Evolutionary conservation across 2,797 vertebrate genomes (phyloP).

Genomic region (Ptychobarbus kaznakovi): DNA sequence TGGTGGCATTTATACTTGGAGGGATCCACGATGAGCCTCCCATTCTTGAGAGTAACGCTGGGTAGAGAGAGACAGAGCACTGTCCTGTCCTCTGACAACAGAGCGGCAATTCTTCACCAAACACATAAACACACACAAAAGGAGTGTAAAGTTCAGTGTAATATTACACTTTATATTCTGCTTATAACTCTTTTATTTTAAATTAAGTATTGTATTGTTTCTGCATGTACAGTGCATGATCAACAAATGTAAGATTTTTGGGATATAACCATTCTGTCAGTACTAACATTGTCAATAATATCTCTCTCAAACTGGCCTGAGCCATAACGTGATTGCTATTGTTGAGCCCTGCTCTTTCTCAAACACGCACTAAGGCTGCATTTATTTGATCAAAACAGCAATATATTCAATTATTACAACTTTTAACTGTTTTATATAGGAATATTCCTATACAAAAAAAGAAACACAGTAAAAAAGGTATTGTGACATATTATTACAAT

Average conservation of each 20-base stretch:
- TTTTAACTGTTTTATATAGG: not conserved
- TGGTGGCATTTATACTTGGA: constrained; percentile 53
- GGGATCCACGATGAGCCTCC: constrained; percentile 54
- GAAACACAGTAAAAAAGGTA: not conserved
- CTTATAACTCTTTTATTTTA: not conserved
- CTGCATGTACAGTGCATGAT: not conserved
- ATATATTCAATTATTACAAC: not conserved
- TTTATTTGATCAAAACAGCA: not conserved
- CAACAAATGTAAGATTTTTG: not conserved
- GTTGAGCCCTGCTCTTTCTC: not conserved
- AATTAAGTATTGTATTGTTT: too few relatives aligned
- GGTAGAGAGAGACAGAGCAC: constrained; percentile 61
- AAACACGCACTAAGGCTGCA: not conserved
- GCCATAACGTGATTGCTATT: not conserved
- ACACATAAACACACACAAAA: constrained; percentile 55
- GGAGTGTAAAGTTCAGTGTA: constrained; percentile 32
- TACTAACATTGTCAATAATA: not conserved
- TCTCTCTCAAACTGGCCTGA: not conserved
- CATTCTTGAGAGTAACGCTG: constrained; percentile 61
- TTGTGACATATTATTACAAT: not conserved
- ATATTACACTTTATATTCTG: not conserved
- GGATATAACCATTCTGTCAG: not conserved
- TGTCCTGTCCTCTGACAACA: constrained; percentile 64
- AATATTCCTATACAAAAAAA: not conserved
- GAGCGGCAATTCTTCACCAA: constrained; percentile 58